These are phyloP conservation scores for Hofmannophila pseudospretella DNA, from an alignment of 2,888 invertebrate genomes.

Conservation along the genomic window DNA sequence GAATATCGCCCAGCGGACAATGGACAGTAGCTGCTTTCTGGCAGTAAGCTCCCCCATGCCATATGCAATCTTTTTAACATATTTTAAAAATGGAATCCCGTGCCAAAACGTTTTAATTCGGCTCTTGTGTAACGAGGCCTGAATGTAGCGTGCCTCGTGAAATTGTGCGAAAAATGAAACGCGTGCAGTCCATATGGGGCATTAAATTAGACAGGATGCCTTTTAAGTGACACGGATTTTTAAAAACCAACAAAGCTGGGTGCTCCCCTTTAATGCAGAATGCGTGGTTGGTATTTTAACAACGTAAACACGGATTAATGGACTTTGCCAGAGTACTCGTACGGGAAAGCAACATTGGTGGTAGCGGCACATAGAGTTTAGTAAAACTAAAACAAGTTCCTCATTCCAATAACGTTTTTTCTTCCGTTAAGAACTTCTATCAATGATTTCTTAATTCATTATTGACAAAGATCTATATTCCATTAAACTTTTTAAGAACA, in stretches of 20 bases:
- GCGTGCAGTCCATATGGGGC: constrained; percentile 35
- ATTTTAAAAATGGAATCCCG: constrained; percentile 47
- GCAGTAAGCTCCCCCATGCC: constrained; percentile 34
- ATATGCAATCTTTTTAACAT: constrained; percentile 50
- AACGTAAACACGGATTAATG: constrained; percentile 8
- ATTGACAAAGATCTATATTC: too few species aligned
- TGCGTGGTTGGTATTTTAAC: constrained; percentile 10
- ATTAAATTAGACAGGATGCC: constrained; percentile 45
- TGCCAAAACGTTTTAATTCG: constrained; percentile 62
- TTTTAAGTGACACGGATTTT: constrained; percentile 32
- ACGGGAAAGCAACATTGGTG: constrained; percentile 12
- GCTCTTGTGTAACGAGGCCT: constrained; percentile 41
- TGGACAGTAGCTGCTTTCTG: constrained; percentile 31
- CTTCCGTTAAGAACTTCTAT: too few species aligned
- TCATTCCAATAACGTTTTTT: too few species aligned
- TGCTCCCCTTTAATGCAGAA: constrained; percentile 8
- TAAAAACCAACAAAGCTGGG: constrained; percentile 14
- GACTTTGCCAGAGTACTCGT: constrained; percentile 10
- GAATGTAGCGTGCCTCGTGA: constrained; percentile 28
- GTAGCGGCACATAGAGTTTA: too few species aligned
- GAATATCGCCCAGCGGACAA: constrained; percentile 50
- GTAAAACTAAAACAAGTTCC: too few species aligned
- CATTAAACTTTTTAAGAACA: too few species aligned
- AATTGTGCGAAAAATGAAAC: constrained; percentile 45
- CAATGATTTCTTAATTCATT: too few species aligned